phyloP scores from a whole-genome alignment of 2,797 vertebrate genomes.

The Sebastes melanostomus region DNA sequence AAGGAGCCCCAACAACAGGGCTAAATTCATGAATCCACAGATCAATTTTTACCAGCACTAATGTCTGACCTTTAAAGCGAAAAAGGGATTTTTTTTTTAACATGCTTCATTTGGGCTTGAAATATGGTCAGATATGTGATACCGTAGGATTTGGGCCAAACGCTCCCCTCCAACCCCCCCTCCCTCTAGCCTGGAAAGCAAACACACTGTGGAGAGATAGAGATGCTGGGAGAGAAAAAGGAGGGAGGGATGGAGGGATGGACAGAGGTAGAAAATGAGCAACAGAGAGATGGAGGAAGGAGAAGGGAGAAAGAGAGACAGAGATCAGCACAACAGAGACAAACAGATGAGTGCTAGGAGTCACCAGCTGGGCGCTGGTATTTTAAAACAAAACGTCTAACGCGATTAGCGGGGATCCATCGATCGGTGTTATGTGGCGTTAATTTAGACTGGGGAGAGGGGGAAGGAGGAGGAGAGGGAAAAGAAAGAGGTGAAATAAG shows the following conservation, averaged over 20 bases:
- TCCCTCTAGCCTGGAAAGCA: constrained; percentile 85
- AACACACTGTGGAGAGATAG: constrained; percentile 85
- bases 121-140: constrained; percentile 94
- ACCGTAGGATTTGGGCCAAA: constrained; percentile 87
- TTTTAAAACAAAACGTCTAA: constrained; percentile 87
- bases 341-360: constrained; percentile 84
- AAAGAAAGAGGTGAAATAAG: constrained; percentile 33
- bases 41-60: constrained; percentile 96
- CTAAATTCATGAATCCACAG: constrained; percentile 98
- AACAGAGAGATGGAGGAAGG: constrained; percentile 50
- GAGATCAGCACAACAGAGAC: constrained; percentile 84
- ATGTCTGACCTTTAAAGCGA: constrained; percentile 96
- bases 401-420: constrained; percentile 83
- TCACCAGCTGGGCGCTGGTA: constrained; percentile 84
- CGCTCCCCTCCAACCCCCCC: constrained; percentile 56
- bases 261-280: constrained; percentile 61
- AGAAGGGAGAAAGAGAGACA: constrained; percentile 47
- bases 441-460: constrained; percentile 75
- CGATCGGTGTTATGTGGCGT: constrained; percentile 82
- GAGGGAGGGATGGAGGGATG: constrained; percentile 44
- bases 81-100: constrained; percentile 81
- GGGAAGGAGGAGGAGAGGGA: constrained; percentile 10
- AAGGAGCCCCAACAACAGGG: constrained; percentile 94
- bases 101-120: constrained; percentile 92
- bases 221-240: constrained; percentile 74